Conservation (phyloP, 2,888 invertebrate species). For the Shargacucullia verbasci region DNA sequence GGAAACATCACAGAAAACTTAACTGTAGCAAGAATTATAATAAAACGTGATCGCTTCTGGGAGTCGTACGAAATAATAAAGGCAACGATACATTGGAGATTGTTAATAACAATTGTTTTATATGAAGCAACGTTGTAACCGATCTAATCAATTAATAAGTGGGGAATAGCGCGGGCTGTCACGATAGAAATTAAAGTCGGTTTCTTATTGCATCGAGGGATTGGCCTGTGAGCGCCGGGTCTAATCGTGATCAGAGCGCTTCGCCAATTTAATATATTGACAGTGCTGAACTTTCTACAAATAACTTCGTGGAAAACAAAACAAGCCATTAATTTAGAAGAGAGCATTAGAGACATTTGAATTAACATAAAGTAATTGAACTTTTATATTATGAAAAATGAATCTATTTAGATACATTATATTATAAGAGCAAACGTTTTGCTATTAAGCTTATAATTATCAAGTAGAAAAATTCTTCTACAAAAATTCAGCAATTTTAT, state of each 20-base stretch:
- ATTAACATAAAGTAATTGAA: constrained; percentile 19
- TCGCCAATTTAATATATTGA: constrained; percentile 73
- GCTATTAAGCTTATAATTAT: neutral
- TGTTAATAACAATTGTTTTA: constrained; percentile 46
- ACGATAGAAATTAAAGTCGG: constrained; percentile 74
- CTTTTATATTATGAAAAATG: neutral
- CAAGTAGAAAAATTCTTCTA: neutral
- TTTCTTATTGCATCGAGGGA: constrained; percentile 70
- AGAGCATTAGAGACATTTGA: constrained; percentile 27
- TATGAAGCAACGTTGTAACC: constrained; percentile 52
- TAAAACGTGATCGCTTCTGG: constrained; percentile 42
- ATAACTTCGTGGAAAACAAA: constrained; percentile 61
- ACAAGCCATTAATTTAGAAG: constrained; percentile 49
- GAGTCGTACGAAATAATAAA: constrained; percentile 29
- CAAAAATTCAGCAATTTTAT: constrained; percentile 30
- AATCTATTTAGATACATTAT: neutral
- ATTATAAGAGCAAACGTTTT: no score
- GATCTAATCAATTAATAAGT: constrained; percentile 78
- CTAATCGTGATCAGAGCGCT: constrained; percentile 75
- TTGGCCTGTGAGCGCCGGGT: constrained; percentile 58
- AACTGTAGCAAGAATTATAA: constrained; percentile 42
- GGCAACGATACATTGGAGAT: constrained; percentile 36
- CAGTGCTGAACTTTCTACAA: constrained; percentile 65
- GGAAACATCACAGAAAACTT: constrained; percentile 46
- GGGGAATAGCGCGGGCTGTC: constrained; percentile 64